Percentiles rank a stretch among this genome's conserved stretches.
phyloP scores from a whole-genome alignment of 2,113 vertebrate genomes.

The Neopipo cinnamomea region DNA sequence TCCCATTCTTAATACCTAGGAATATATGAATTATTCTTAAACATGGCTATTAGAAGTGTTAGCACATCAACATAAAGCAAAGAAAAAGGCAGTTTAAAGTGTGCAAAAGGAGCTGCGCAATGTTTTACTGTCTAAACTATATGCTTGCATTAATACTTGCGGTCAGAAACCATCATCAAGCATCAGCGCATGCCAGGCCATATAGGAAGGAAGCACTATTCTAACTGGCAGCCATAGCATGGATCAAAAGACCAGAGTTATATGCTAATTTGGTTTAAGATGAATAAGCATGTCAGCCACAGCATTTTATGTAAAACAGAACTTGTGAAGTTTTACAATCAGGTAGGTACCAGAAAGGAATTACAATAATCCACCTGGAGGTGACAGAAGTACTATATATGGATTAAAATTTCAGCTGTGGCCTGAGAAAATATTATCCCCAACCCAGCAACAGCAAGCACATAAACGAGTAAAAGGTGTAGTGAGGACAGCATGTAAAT shows the following conservation, averaged over 20 bases:
- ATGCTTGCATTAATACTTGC: slow-evolving; percentile 22
- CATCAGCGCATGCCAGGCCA: neutral
- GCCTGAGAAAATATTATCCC: slow-evolving; percentile 41
- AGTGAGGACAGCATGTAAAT: neutral
- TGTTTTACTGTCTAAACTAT: slow-evolving; percentile 19
- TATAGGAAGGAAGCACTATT: neutral
- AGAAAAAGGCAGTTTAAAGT: slow-evolving; percentile 4
- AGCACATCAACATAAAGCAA: slow-evolving; percentile 18
- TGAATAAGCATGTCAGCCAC: slow-evolving; percentile 24
- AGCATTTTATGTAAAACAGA: slow-evolving; percentile 52
- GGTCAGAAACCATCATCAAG: neutral
- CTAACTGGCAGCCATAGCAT: slow-evolving; percentile 20
- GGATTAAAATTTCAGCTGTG: slow-evolving; percentile 37
- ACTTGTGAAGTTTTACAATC: slow-evolving; percentile 55
- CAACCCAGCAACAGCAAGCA: neutral
- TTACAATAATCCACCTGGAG: slow-evolving; percentile 55
- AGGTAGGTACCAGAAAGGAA: slow-evolving; percentile 51
- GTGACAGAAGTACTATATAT: slow-evolving; percentile 29
- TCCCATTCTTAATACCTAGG: neutral
- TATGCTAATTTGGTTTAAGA: slow-evolving; percentile 60
- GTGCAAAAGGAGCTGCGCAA: neutral
- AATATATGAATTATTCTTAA: slow-evolving; percentile 29
- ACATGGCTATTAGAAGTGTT: neutral
- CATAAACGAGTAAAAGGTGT: neutral
- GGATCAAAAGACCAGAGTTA: slow-evolving; percentile 53